These are phyloP conservation scores for Brachionus angularis DNA, from an alignment of 1,140 invertebrate genomes.

Conservation along the genomic window DNA sequence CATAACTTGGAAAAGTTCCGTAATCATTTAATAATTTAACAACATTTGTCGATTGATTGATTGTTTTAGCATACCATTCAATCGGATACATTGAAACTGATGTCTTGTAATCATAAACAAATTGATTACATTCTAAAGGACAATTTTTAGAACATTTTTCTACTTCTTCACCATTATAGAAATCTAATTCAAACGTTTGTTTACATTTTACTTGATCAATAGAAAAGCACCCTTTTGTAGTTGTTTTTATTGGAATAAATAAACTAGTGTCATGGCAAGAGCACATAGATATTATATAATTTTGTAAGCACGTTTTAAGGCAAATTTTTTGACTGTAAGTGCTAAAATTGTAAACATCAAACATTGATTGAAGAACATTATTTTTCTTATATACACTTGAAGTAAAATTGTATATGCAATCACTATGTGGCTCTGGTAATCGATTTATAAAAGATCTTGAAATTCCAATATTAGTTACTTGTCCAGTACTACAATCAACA, in stretches of 20 bases:
- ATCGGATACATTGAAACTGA: not conserved
- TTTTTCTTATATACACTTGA: not conserved
- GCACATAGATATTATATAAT: conserved; percentile 2
- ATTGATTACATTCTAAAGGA: not conserved
- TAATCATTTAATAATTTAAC: not conserved
- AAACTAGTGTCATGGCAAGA: not conserved
- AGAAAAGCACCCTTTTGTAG: not conserved
- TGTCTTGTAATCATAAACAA: not conserved
- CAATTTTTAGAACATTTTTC: not conserved
- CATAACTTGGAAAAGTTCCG: not conserved
- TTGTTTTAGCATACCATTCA: not conserved
- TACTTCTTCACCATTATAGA: not conserved
- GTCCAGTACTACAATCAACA: not conserved
- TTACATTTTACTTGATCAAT: not conserved
- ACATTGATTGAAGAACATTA: not conserved
- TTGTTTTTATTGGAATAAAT: not conserved
- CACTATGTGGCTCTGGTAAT: not conserved
- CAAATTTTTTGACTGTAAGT: not conserved
- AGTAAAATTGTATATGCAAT: conserved; percentile 12
- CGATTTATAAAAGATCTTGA: not conserved
- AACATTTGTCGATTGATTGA: not conserved
- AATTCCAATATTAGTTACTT: conserved; percentile 4
- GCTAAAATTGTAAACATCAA: not conserved
- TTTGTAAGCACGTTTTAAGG: conserved; percentile 7
- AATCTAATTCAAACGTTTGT: not conserved